phyloP scores from a whole-genome alignment of 1,140 invertebrate genomes.

The Macrobrachium nipponense region DNA sequence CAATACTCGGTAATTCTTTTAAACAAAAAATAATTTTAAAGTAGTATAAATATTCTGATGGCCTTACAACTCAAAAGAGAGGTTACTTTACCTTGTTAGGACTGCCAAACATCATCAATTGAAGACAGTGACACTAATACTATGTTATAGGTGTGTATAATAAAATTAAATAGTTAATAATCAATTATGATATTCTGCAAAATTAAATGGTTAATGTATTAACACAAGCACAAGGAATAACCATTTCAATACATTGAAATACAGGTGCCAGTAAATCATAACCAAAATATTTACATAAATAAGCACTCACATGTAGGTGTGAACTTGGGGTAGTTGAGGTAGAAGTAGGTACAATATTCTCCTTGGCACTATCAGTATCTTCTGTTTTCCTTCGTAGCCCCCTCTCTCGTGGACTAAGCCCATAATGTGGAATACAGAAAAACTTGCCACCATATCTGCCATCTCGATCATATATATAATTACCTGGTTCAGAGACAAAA shows the following conservation, averaged over 20 bases:
- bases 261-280: background rate
- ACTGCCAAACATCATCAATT: no score
- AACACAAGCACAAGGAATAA: background rate
- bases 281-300: slow-evolving; percentile 6
- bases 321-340: slow-evolving; percentile 12
- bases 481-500: slow-evolving; percentile 68
- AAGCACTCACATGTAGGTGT: slow-evolving; percentile 1
- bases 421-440: slow-evolving; percentile 83
- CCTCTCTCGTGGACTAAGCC: slow-evolving; percentile 63
- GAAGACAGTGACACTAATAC: no score
- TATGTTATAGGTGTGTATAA: no score
- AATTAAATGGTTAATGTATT: background rate
- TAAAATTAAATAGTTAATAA: no score
- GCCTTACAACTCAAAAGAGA: no score
- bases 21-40: no score
- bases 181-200: no score
- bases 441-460: slow-evolving; percentile 79
- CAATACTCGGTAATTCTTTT: no score
- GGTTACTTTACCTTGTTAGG: no score
- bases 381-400: slow-evolving; percentile 22
- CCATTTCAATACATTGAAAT: background rate
- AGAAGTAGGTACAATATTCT: slow-evolving; percentile 44
- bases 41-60: no score
- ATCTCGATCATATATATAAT: slow-evolving; percentile 82
- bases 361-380: slow-evolving; percentile 49